phyloP scores from a whole-genome alignment of 2,888 invertebrate species.

The Himalopsyche kuldschensis region DNA sequence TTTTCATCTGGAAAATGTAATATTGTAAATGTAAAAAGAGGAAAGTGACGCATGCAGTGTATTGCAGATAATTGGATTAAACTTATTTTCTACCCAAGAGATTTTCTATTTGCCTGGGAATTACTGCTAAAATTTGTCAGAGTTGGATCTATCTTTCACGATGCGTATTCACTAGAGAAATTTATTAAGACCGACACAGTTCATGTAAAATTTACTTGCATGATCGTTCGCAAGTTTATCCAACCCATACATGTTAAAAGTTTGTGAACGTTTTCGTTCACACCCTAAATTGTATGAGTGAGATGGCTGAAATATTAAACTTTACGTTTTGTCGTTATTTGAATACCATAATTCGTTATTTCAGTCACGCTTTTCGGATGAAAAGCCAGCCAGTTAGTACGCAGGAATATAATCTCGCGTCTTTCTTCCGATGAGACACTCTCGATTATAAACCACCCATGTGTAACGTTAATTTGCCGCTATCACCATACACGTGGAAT shows the following conservation, averaged over 20 bases:
- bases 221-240: background rate
- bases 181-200: background rate
- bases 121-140: no score
- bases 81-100: no score
- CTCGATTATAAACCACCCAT: background rate
- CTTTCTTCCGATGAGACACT: background rate
- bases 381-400: background rate
- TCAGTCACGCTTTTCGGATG: background rate
- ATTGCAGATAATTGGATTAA: no score
- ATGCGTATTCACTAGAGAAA: background rate
- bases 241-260: background rate
- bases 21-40: no score
- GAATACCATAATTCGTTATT: background rate
- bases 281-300: background rate
- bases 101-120: no score
- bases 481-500: background rate
- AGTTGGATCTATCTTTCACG: no score
- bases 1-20: no score
- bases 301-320: background rate
- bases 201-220: background rate
- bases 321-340: background rate
- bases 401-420: background rate
- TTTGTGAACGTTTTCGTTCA: background rate
- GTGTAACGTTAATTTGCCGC: background rate
- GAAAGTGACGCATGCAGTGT: no score